Evolutionary conservation across 2,888 invertebrate species (phyloP).

Genomic region (Cremastobaeus sp.): DNA sequence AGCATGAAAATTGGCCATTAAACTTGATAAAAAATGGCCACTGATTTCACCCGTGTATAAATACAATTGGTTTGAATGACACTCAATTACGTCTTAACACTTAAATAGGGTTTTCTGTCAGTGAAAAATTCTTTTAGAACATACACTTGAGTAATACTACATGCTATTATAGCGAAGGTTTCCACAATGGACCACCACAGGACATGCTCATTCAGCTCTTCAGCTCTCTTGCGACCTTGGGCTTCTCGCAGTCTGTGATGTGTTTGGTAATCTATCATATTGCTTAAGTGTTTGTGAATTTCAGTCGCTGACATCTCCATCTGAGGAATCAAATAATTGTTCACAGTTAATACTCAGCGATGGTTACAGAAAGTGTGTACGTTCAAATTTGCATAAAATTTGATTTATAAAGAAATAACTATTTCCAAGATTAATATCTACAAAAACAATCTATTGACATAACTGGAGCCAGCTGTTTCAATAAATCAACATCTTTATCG

Average conservation of each 20-base stretch:
- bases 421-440: too few species aligned
- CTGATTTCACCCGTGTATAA: too few species aligned
- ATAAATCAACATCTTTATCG: too few species aligned
- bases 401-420: too few species aligned
- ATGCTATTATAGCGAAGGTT: slow-evolving; percentile 88
- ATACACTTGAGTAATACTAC: slow-evolving; percentile 94
- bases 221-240: slow-evolving; percentile 96
- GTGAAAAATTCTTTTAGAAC: slow-evolving; percentile 95
- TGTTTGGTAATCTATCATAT: slow-evolving; percentile 96
- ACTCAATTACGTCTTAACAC: slow-evolving; percentile 59
- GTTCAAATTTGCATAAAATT: too few species aligned
- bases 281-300: slow-evolving; percentile 92
- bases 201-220: slow-evolving; percentile 96
- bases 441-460: too few species aligned
- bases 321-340: slow-evolving; percentile 79
- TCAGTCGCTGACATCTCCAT: slow-evolving; percentile 95
- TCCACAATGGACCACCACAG: slow-evolving; percentile 90
- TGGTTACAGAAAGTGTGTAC: too few species aligned
- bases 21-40: too few species aligned
- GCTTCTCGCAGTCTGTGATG: slow-evolving; percentile 97
- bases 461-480: too few species aligned
- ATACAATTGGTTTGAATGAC: too few species aligned
- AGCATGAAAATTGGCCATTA: too few species aligned
- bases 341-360: too few species aligned
- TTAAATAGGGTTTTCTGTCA: slow-evolving; percentile 70